Base-by-base conservation (phyloP, 2,888 invertebrate species). In the Hypercompe scribonia region DNA sequence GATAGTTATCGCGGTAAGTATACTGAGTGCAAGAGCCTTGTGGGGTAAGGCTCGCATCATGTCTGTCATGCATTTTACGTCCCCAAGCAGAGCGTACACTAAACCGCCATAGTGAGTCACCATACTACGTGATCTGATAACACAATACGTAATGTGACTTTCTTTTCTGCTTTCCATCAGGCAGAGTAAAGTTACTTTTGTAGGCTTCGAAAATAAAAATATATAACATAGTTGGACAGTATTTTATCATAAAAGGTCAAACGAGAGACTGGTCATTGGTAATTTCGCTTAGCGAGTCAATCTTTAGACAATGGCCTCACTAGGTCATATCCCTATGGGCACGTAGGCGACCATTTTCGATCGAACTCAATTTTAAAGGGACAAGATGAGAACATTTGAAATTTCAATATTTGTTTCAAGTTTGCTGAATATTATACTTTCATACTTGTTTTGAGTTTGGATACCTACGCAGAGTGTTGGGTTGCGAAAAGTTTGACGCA, bases 341-440 rank as follows among this genome's bases (percentile, higher is more conserved):
- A 18, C 42, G 65, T 31, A 10, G 66, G 33, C 28, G 74, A 73
- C 74, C 72, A 79, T 81, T 72, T 73, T 39, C 65, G 70, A 77
- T 77, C 73, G 71, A 74, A 73, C 70, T 65, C 65, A 63, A 72
- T 81, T 81, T 75, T 70, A 70, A 77, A 73, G 46, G 73, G 69
- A 58, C 71, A 61, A 65, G 63, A 71, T 42, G 31, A n/a, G 50
- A 36, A 36, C 69, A 61, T 71, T 68, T 70, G 34, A 65, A 71
- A 39, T 74, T 70, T 72, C 61, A 68, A 69, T 50, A 72, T 66
- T 65, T 70, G n/a, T 33, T 15, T 34, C 33, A 46, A 67, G 8
- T 71, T 66, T 39, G 10, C n/a, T 36, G 28, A 68, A 64, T 36
- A 39, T 68, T 39, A 2, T 68, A 63, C 18, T 39, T 42, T 42